These are phyloP conservation scores for Dicentrarchus labrax DNA, from an alignment of 2,113 vertebrate species.

Conservation along the genomic window DNA sequence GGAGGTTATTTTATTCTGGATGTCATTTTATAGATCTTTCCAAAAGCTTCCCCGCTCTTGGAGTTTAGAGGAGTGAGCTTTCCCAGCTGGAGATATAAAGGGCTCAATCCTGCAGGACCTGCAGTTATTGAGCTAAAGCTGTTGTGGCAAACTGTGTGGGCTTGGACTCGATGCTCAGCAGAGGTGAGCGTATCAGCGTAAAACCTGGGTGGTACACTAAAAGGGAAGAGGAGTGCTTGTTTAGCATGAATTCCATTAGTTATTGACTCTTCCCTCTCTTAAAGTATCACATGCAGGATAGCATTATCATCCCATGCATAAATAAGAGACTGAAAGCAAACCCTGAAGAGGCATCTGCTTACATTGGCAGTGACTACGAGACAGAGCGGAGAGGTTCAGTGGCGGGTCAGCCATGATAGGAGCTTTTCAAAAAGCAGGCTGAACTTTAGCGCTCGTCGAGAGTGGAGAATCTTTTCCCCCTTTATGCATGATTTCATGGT, in stretches of 20 bases:
- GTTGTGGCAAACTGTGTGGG: conserved; percentile 74
- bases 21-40: conserved; percentile 71
- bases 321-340: conserved; percentile 68
- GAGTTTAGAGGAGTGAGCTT: conserved; percentile 68
- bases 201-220: conserved; percentile 61
- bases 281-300: conserved; percentile 67
- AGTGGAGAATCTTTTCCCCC: conserved; percentile 22
- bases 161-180: conserved; percentile 50
- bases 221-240: conserved; percentile 58
- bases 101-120: conserved; percentile 61
- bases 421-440: conserved; percentile 41
- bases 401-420: conserved; percentile 70
- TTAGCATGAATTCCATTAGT: conserved; percentile 64
- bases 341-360: conserved; percentile 75
- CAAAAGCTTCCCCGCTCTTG: conserved; percentile 51
- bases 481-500: conserved; percentile 57
- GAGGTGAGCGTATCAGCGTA: conserved; percentile 54
- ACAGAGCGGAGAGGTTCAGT: conserved; percentile 74
- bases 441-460: conserved; percentile 52
- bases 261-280: conserved; percentile 61
- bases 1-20: conserved; percentile 54
- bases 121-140: conserved; percentile 65
- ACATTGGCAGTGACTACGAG: conserved; percentile 69
- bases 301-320: conserved; percentile 71
- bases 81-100: conserved; percentile 76